These are phyloP conservation scores for Netelia melanura DNA, from an alignment of 2,888 invertebrate species.

Conservation along the genomic window DNA sequence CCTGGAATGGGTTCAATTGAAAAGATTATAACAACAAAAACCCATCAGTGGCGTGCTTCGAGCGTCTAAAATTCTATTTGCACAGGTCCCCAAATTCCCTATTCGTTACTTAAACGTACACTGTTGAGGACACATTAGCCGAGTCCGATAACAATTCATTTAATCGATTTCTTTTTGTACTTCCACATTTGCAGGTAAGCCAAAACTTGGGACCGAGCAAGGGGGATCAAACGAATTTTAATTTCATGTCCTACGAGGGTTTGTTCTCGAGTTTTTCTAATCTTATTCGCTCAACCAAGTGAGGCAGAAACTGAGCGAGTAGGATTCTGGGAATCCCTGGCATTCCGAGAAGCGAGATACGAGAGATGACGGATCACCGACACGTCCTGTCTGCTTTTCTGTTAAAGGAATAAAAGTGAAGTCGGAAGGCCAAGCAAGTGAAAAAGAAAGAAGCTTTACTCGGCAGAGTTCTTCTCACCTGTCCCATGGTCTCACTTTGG, in stretches of 20 bases:
- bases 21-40: conserved; percentile 13
- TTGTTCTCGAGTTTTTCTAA: not conserved
- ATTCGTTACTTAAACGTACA: not conserved
- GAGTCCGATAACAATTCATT: conserved; percentile 11
- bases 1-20: conserved; percentile 11
- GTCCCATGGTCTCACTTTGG: not conserved
- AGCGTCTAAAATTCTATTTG: conserved; percentile 43
- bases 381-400: conserved; percentile 19
- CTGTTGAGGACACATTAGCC: conserved; percentile 20
- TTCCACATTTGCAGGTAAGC: conserved; percentile 48
- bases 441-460: conserved; percentile 9
- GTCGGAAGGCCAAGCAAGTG: not conserved
- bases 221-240: not conserved
- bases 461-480: conserved; percentile 2
- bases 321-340: not conserved
- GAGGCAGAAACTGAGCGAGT: not conserved
- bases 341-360: not conserved
- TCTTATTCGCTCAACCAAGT: not conserved
- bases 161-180: conserved; percentile 26
- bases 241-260: not conserved
- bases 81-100: conserved; percentile 5
- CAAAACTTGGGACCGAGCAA: not conserved
- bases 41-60: not conserved
- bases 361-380: conserved; percentile 11
- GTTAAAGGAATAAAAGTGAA: not conserved